Conservation (phyloP, 2,888 invertebrate species). For the Ormia ochracea region DNA sequence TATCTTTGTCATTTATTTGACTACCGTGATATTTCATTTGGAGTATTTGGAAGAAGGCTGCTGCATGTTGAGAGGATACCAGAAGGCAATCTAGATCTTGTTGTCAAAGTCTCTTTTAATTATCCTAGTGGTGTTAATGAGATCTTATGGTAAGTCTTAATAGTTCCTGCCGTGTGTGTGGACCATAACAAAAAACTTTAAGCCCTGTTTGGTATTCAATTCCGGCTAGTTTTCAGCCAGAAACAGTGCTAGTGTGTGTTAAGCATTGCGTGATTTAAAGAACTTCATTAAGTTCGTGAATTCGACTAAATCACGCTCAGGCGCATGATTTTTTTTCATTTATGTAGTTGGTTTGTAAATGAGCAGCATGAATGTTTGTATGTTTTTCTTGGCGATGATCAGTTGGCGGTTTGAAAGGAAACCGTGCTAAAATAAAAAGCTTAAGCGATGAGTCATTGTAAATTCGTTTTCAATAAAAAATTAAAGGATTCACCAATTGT, state of each 20-base stretch:
- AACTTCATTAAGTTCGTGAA: conserved; percentile 78
- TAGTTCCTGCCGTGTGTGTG: conserved; percentile 62
- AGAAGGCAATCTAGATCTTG: conserved; percentile 70
- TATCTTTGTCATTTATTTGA: conserved; percentile 58
- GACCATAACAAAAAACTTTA: conserved; percentile 13
- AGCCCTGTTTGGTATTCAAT: not conserved
- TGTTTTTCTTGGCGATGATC: conserved; percentile 24
- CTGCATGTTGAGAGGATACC: not conserved
- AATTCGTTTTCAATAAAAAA: not conserved
- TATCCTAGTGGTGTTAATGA: conserved; percentile 76
- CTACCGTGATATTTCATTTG: conserved; percentile 21
- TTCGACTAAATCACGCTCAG: conserved; percentile 77
- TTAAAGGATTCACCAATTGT: not conserved
- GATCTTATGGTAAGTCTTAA: conserved; percentile 68
- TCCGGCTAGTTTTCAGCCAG: conserved; percentile 40
- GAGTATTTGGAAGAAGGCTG: not conserved
- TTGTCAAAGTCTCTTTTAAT: conserved; percentile 73
- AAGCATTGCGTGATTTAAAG: conserved; percentile 77
- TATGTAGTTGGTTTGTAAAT: not conserved
- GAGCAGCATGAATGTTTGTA: not conserved
- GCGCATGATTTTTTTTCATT: conserved; percentile 55
- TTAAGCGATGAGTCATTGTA: conserved; percentile 1
- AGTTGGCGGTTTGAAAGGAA: conserved; percentile 43
- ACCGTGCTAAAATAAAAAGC: conserved; percentile 49
- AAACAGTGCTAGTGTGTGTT: conserved; percentile 69